Evolutionary conservation across 2,797 vertebrate species (phyloP).

Genomic region (Triplophysa bombifrons): DNA sequence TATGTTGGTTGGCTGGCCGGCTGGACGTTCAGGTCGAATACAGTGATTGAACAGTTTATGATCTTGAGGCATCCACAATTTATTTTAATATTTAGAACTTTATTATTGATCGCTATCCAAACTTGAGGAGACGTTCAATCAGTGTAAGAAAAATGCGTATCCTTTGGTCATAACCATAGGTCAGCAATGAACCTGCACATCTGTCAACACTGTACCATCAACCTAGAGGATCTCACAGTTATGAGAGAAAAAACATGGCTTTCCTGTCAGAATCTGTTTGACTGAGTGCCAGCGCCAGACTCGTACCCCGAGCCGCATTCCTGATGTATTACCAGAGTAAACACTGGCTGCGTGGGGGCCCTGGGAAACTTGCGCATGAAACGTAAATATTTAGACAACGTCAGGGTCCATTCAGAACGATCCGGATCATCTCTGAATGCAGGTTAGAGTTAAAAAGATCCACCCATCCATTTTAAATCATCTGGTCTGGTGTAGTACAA

Average conservation of each 20-base stretch:
- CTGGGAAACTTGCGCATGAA: constrained; percentile 58
- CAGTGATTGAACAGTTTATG: too few relatives aligned
- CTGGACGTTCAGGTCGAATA: too few relatives aligned
- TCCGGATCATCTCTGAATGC: constrained; percentile 42
- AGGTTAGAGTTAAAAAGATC: constrained; percentile 36
- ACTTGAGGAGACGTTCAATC: too few relatives aligned
- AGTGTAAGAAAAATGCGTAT: too few relatives aligned
- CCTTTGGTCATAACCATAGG: neutral
- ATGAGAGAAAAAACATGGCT: constrained; percentile 40
- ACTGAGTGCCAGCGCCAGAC: constrained; percentile 43
- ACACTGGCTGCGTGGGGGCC: constrained; percentile 56
- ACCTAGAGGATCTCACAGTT: constrained; percentile 28
- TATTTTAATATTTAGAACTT: too few relatives aligned
- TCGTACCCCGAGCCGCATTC: constrained; percentile 52
- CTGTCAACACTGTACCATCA: neutral
- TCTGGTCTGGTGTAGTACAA: neutral
- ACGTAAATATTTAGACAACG: constrained; percentile 63
- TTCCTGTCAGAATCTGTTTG: constrained; percentile 51
- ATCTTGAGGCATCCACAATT: too few relatives aligned
- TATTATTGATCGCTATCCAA: too few relatives aligned
- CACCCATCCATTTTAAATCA: constrained; percentile 2
- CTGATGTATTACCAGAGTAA: constrained; percentile 61
- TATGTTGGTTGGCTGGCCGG: too few relatives aligned
- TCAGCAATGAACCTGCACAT: constrained; percentile 26
- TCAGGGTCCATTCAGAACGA: constrained; percentile 50